Conservation (phyloP, 2,797 vertebrate genomes). For the Carduelis carduelis region DNA sequence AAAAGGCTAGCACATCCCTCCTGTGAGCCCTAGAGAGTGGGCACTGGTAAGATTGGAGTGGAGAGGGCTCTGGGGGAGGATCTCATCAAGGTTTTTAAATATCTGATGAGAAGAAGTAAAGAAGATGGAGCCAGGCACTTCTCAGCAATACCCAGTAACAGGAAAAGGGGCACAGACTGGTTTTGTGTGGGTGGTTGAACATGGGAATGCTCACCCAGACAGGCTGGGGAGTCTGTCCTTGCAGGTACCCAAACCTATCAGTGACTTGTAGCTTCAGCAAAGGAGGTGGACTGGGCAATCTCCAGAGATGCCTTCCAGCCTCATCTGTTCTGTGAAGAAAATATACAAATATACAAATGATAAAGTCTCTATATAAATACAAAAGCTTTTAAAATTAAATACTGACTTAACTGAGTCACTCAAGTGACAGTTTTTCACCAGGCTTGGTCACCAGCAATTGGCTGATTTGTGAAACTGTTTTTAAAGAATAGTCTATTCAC, state of each 20-base stretch:
- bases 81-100: background rate
- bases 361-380: constrained; percentile 45
- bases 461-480: background rate
- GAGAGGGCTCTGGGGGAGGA: background rate
- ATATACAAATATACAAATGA: constrained; percentile 66
- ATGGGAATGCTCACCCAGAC: background rate
- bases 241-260: background rate
- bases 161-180: background rate
- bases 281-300: background rate
- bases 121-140: background rate
- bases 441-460: background rate
- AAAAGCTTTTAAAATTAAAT: constrained; percentile 65
- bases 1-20: background rate
- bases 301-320: background rate
- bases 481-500: background rate
- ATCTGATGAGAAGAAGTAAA: background rate
- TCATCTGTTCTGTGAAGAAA: background rate
- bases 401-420: constrained; percentile 33
- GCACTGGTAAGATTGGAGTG: background rate
- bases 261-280: background rate
- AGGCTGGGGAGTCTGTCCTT: background rate
- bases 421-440: background rate
- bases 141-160: rapidly evolving
- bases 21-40: background rate
- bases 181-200: background rate